A percentile compares a stretch with the other conserved stretches of the same genome.
These are phyloP conservation scores for Platerodrilus igneus DNA, from an alignment of 2,888 invertebrate species.

Conservation along the genomic window DNA sequence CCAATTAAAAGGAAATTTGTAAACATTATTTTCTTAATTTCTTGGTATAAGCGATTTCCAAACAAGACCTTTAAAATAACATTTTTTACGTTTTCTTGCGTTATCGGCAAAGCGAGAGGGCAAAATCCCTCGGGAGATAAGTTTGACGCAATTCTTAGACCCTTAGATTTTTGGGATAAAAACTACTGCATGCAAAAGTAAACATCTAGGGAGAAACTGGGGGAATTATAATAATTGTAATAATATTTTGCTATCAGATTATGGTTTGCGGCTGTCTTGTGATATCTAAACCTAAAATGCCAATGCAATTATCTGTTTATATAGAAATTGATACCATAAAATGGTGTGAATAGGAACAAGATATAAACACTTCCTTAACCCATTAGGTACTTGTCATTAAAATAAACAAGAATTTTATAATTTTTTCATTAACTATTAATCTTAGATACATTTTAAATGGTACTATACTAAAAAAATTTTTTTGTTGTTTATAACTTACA, in stretches of 20 bases:
- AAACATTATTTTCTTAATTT: not conserved
- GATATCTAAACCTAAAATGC: no score
- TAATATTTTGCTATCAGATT: constrained; percentile 33
- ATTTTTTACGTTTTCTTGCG: constrained; percentile 29
- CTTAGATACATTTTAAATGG: no score
- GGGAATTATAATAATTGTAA: constrained; percentile 38
- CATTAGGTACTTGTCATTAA: no score
- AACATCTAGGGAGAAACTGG: constrained; percentile 32
- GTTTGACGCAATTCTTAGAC: constrained; percentile 23
- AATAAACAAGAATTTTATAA: no score
- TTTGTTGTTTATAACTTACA: no score
- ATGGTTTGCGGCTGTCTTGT: no score
- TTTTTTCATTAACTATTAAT: no score
- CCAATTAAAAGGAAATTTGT: not conserved
- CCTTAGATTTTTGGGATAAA: constrained; percentile 35
- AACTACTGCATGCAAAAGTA: constrained; percentile 41
- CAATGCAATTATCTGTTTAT: no score
- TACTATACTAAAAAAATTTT: no score
- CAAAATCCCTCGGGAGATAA: constrained; percentile 23
- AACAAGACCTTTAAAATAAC: constrained; percentile 35
- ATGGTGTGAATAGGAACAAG: no score
- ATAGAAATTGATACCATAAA: no score
- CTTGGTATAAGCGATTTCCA: constrained; percentile 22
- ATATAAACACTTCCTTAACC: no score
- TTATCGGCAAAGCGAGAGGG: constrained; percentile 27